phyloP scores from a whole-genome alignment of 2,113 vertebrate species.

The Saimiri boliviensis region DNA sequence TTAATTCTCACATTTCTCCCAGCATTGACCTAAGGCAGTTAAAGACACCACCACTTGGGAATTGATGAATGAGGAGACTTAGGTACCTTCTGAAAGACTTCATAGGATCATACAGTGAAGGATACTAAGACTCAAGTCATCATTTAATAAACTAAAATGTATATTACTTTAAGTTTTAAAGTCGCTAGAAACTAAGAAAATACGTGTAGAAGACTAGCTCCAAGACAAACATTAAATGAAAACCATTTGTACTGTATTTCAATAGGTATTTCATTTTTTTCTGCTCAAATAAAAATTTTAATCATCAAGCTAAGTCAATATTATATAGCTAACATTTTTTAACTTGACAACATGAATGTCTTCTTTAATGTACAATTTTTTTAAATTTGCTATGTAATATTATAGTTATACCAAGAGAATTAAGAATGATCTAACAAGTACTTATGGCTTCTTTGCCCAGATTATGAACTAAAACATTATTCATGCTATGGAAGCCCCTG shows the following conservation, averaged over 20 bases:
- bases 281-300: not conserved
- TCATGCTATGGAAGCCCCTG: not conserved
- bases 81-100: not conserved
- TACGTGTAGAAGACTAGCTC: not conserved
- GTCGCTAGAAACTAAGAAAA: not conserved
- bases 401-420: not conserved
- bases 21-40: not conserved
- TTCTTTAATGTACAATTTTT: not conserved
- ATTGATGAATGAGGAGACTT: not conserved
- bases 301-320: not conserved
- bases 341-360: not conserved
- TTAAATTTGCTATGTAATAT: not conserved
- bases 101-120: not conserved
- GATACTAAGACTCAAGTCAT: not conserved
- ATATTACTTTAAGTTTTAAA: not conserved
- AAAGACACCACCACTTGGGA: not conserved
- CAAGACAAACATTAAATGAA: not conserved
- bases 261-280: not conserved
- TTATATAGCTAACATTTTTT: not conserved
- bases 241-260: not conserved
- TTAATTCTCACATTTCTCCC: not conserved
- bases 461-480: not conserved
- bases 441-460: not conserved
- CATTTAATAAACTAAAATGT: not conserved
- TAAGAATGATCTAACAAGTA: not conserved